Percentiles rank a stretch among this genome's conserved stretches.
phyloP scores from a whole-genome alignment of 2,888 invertebrate genomes.

The Germaria angustata region DNA sequence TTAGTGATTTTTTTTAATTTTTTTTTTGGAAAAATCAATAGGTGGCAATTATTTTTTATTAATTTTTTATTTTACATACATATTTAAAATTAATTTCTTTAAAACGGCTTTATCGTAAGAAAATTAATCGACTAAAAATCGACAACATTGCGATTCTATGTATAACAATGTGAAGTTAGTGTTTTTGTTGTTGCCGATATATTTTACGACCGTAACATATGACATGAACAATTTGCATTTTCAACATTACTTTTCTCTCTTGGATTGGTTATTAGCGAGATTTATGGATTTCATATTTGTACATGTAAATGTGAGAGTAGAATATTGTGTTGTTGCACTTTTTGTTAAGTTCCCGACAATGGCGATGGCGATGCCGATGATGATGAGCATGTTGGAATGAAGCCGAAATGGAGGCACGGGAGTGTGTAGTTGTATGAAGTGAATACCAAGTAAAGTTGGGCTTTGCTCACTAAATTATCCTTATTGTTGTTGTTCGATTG shows the following conservation, averaged over 20 bases:
- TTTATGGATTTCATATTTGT: slow-evolving; percentile 79
- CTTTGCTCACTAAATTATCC: slow-evolving; percentile 29
- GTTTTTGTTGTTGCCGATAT: slow-evolving; percentile 57
- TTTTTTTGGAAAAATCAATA: too few relatives aligned
- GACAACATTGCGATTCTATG: not conserved
- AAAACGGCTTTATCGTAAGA: too few relatives aligned
- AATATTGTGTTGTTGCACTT: slow-evolving; percentile 46
- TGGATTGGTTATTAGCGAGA: slow-evolving; percentile 80
- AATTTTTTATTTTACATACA: too few relatives aligned
- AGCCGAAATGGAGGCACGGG: not conserved
- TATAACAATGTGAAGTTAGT: not conserved
- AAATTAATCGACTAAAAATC: slow-evolving; percentile 23
- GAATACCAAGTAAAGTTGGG: slow-evolving; percentile 45
- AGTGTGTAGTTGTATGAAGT: slow-evolving; percentile 4
- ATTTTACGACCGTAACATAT: slow-evolving; percentile 72
- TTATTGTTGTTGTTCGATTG: slow-evolving; percentile 24
- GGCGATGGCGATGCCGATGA: slow-evolving; percentile 37
- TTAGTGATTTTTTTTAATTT: too few relatives aligned
- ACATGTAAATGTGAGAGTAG: slow-evolving; percentile 69
- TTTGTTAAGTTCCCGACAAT: slow-evolving; percentile 51
- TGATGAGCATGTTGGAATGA: not conserved
- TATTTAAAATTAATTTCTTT: too few relatives aligned
- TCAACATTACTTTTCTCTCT: slow-evolving; percentile 72
- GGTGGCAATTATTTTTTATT: too few relatives aligned
- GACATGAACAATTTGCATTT: slow-evolving; percentile 80